Conservation (phyloP, 2,888 invertebrate genomes). For the Coronaproctus castanopsis region DNA sequence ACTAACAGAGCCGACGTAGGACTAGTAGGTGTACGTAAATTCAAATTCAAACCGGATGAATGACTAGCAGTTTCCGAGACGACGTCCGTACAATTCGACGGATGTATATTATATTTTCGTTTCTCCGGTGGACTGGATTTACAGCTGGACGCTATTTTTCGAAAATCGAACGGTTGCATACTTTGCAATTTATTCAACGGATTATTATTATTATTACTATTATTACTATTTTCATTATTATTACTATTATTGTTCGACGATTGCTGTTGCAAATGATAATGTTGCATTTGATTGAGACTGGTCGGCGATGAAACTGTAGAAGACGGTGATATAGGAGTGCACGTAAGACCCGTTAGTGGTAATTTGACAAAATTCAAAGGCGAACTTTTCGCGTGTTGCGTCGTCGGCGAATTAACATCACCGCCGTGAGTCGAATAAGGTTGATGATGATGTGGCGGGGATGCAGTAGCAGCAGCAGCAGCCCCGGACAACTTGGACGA, state of each 20-base stretch:
- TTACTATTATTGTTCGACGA: not conserved
- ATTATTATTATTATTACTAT: constrained; percentile 38
- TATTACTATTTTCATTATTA: not conserved
- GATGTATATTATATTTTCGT: constrained; percentile 16
- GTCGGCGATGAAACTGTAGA: constrained; percentile 23
- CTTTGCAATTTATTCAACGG: constrained; percentile 76
- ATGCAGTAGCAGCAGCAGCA: constrained; percentile 18
- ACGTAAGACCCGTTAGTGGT: constrained; percentile 25
- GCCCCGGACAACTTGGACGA: constrained; percentile 24
- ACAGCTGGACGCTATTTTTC: constrained; percentile 36
- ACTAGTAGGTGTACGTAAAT: constrained; percentile 24
- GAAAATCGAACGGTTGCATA: constrained; percentile 89
- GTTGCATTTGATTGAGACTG: not conserved
- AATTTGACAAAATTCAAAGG: constrained; percentile 29
- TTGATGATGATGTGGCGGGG: constrained; percentile 25
- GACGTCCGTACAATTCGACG: constrained; percentile 22
- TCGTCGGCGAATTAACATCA: not conserved
- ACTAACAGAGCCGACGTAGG: constrained; percentile 13
- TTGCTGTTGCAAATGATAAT: not conserved
- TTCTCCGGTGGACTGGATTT: constrained; percentile 5
- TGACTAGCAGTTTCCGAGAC: constrained; percentile 32
- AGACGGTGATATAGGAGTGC: constrained; percentile 18
- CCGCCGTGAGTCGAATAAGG: constrained; percentile 23
- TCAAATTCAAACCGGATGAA: constrained; percentile 24
- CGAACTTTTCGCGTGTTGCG: constrained; percentile 20